Conservation (phyloP, 1,140 invertebrate species). For the Ceratina calcarata region DNA sequence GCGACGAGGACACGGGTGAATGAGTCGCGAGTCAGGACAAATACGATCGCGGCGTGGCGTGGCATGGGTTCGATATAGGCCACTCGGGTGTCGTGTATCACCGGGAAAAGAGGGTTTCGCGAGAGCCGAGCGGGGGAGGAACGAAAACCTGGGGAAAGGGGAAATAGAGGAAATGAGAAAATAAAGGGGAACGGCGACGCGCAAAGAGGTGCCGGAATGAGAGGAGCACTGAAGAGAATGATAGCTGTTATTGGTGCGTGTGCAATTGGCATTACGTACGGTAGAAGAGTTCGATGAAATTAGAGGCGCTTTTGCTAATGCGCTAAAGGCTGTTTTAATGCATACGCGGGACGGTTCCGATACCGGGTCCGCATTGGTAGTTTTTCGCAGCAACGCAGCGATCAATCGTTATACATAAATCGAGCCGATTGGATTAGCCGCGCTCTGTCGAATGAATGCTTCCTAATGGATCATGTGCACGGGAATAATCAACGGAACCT, state of each 20-base stretch:
- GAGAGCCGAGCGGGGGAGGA: neutral
- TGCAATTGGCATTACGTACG: too few species aligned
- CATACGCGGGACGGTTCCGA: neutral
- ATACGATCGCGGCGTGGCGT: conserved; percentile 20
- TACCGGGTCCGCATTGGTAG: neutral
- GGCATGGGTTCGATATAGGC: conserved; percentile 7
- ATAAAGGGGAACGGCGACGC: conserved; percentile 9
- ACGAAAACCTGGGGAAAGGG: neutral
- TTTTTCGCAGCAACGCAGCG: conserved; percentile 31
- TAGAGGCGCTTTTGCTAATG: conserved; percentile 56
- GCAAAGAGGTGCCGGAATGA: neutral
- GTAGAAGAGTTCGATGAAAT: neutral
- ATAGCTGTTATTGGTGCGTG: too few species aligned
- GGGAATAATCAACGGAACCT: conserved; percentile 56
- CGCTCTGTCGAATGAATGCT: conserved; percentile 36
- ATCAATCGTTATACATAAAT: conserved; percentile 62
- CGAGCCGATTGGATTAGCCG: conserved; percentile 46
- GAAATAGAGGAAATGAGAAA: conserved; percentile 10
- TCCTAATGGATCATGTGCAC: conserved; percentile 50
- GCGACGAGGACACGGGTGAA: neutral
- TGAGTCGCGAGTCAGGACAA: conserved; percentile 23
- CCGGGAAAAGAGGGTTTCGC: neutral
- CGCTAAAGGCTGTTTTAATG: conserved; percentile 48
- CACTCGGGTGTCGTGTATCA: conserved; percentile 21
- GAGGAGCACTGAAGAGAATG: neutral